Evolutionary conservation across 2,113 vertebrate species (phyloP).

Genomic region (Ondatra zibethicus): DNA sequence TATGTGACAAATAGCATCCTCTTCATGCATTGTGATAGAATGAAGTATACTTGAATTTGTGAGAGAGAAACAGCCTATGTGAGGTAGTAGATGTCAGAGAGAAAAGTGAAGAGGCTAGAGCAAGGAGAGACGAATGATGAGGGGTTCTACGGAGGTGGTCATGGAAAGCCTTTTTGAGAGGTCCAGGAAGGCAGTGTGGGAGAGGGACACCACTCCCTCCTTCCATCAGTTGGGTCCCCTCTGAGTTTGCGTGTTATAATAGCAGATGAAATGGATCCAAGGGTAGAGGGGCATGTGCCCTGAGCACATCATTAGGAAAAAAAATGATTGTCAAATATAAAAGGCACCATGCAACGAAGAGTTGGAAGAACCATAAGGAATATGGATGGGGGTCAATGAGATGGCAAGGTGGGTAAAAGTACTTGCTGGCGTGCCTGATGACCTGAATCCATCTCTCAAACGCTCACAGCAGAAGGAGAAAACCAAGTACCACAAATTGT

Average conservation of each 20-base stretch:
- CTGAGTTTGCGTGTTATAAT: background rate
- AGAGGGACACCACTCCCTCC: background rate
- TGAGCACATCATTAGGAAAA: background rate
- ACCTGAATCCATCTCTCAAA: background rate
- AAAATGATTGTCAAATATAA: background rate
- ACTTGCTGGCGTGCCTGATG: background rate
- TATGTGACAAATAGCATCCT: background rate
- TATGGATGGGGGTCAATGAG: background rate
- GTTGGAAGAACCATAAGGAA: background rate
- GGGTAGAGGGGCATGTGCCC: background rate
- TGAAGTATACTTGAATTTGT: background rate
- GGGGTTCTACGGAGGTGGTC: background rate
- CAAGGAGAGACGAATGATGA: background rate
- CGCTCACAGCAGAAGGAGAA: background rate
- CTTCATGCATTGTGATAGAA: constrained; percentile 10
- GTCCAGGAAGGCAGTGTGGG: background rate
- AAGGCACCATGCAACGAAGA: background rate
- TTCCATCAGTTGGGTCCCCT: background rate
- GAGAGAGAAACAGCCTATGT: background rate
- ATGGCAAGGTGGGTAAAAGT: background rate
- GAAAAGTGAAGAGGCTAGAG: background rate
- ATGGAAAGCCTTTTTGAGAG: background rate
- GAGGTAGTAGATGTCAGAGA: background rate
- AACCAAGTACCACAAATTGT: background rate
- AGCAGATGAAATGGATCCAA: background rate